Base-by-base conservation (phyloP, 1,140 invertebrate genomes). In the Parapsyche elsis region DNA sequence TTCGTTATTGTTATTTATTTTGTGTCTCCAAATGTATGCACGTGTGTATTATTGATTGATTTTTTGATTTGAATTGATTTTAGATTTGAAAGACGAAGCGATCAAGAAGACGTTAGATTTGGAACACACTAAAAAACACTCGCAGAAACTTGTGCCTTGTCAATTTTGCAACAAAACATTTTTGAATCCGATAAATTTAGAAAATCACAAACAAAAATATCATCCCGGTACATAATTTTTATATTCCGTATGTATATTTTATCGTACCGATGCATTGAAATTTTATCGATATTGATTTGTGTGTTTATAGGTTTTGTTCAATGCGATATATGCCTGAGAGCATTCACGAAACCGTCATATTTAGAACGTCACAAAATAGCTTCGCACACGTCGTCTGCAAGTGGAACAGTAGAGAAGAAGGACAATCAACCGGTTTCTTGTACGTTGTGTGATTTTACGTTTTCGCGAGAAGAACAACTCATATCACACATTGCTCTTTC, bases 381-480 rank as follows among this genome's bases (percentile, higher is more conserved):
- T 0, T 49, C 76, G 7, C 81, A 83, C 71, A 78, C 78, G 5
- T 79, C 61, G 14, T 9, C 10, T 1, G 9, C 44, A 46, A 16
- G 5, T 45, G 30, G 14, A 1, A 10, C 38, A 16, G 16, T 10
- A 14, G 30, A 44, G 9, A 71, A 71, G 2, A 64, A 19, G 5
- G 24, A 49, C 30, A 16, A 70, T 21, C 23, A 9, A 23, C 30
- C 76, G n/a, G 10, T 53, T 19, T 19, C 38, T 0, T 83, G 82
- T 64, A 83, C 80, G 74, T 80, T 83, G 30, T 83, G 82, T 38
- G 26, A 67, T 26, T 81, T 73, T n/a, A 74, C 74, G 1, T 83
- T 83, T 49, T 59, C 67, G 30, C 45, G 78, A 59, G 82, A 83
- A 57, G 82, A 83, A 5, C 80, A 81, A 21, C 77, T 83, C 0